Conservation (phyloP, 2,888 invertebrate species). For the Neoascia interrupta region DNA sequence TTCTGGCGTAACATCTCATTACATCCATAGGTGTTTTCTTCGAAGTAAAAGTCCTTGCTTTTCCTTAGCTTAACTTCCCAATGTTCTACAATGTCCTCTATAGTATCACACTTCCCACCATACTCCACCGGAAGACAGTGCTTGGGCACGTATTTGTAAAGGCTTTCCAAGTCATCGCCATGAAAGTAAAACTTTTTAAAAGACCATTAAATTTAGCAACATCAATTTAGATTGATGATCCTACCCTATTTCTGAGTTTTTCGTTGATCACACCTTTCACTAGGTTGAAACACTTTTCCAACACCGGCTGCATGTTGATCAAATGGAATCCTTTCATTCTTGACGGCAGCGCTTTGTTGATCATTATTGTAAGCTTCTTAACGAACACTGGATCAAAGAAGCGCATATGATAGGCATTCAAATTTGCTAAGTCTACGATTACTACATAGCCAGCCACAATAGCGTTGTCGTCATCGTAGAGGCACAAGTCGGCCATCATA, state of each 20-base stretch:
- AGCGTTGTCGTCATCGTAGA: slow-evolving; percentile 82
- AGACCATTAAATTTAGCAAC: too few species aligned
- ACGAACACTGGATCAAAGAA: slow-evolving; percentile 81
- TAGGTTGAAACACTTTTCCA: slow-evolving; percentile 81
- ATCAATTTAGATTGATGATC: too few species aligned
- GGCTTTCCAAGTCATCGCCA: slow-evolving; percentile 80
- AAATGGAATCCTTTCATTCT: slow-evolving; percentile 82
- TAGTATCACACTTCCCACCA: slow-evolving; percentile 80
- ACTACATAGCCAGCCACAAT: slow-evolving; percentile 80
- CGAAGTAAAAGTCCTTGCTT: slow-evolving; percentile 51
- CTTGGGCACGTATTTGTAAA: slow-evolving; percentile 82
- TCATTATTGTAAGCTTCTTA: slow-evolving; percentile 81
- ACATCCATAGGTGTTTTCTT: slow-evolving; percentile 64
- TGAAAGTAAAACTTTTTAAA: slow-evolving; percentile 82
- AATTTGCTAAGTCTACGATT: slow-evolving; percentile 81
- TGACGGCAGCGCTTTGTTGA: slow-evolving; percentile 82
- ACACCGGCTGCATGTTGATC: slow-evolving; percentile 81
- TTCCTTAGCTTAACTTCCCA: slow-evolving; percentile 56
- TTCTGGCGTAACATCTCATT: slow-evolving; percentile 49
- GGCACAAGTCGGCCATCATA: slow-evolving; percentile 82
- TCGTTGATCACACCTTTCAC: slow-evolving; percentile 82
- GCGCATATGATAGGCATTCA: slow-evolving; percentile 80
- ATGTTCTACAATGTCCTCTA: slow-evolving; percentile 22
- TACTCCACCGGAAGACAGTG: slow-evolving; percentile 83
- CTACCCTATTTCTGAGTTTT: slow-evolving; percentile 82